Percentiles rank a stretch among this genome's conserved stretches.
Conservation (phyloP, 2,888 invertebrate species). For the Galerucella pusilla region DNA sequence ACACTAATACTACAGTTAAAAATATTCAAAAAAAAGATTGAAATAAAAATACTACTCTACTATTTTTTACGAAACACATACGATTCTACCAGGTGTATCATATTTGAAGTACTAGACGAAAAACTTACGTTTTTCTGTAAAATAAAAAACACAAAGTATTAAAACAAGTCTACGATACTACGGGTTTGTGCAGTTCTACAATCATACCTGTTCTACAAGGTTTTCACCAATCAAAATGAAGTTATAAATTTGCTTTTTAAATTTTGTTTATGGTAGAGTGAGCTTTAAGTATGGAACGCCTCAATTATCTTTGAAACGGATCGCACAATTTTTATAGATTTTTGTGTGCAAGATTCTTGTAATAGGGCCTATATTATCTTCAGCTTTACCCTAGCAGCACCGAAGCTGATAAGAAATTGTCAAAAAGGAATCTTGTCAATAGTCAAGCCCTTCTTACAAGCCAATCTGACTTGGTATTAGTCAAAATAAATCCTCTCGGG, state of each 20-base stretch:
- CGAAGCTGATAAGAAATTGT: too few species aligned
- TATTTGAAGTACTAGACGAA: conserved; percentile 42
- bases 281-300: too few species aligned
- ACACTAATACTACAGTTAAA: conserved; percentile 28
- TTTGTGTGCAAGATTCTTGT: too few species aligned
- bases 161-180: conserved; percentile 26
- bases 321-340: too few species aligned
- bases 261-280: neutral
- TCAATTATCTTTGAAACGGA: too few species aligned
- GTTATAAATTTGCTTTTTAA: neutral
- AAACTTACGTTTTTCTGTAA: conserved; percentile 58
- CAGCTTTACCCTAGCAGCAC: too few species aligned
- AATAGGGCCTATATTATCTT: too few species aligned
- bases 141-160: conserved; percentile 48
- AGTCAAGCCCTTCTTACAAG: too few species aligned
- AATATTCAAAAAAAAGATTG: neutral
- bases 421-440: too few species aligned
- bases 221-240: neutral
- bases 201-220: neutral
- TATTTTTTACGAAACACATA: conserved; percentile 45
- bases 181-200: conserved; percentile 26
- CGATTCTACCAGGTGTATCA: conserved; percentile 51
- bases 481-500: too few species aligned
- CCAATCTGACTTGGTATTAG: too few species aligned
- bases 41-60: conserved; percentile 30